These are phyloP conservation scores for Euura lappo DNA, from an alignment of 1,140 invertebrate genomes.

Conservation along the genomic window DNA sequence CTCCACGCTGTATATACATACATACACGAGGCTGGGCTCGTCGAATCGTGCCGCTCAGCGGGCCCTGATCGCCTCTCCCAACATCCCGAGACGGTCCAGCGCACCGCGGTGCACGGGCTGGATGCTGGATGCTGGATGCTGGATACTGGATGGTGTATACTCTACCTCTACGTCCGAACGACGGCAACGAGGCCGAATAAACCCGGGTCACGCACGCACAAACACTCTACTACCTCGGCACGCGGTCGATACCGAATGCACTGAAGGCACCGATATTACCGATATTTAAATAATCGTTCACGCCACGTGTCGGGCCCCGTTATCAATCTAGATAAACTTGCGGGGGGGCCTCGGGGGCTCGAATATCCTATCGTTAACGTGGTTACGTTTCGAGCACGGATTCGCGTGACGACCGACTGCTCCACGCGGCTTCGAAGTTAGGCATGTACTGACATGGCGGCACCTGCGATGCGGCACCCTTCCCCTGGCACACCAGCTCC, in stretches of 20 bases:
- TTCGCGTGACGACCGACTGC: conserved; percentile 42
- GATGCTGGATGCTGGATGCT: too few relatives aligned
- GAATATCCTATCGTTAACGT: too few relatives aligned
- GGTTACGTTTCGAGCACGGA: not conserved
- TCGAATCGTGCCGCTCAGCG: not conserved
- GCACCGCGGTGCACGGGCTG: not conserved
- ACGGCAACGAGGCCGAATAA: not conserved
- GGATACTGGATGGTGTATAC: too few relatives aligned
- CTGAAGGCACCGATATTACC: too few relatives aligned
- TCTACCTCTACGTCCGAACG: not conserved
- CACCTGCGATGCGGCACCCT: conserved; percentile 56
- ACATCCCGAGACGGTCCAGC: not conserved
- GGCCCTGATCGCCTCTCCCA: not conserved
- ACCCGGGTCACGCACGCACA: conserved; percentile 6
- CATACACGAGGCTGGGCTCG: not conserved
- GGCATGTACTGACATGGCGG: conserved; percentile 62
- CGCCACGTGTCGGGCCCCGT: not conserved
- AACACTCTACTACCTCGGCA: not conserved
- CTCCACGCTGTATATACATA: not conserved
- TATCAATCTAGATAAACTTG: not conserved
- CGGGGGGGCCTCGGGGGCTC: not conserved
- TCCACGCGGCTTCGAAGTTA: conserved; percentile 56
- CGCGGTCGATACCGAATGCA: too few relatives aligned
- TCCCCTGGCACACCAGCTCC: conserved; percentile 43
- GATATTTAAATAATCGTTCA: too few relatives aligned